phyloP scores from a whole-genome alignment of 1,140 invertebrate genomes.

The Lepidostoma basale region DNA sequence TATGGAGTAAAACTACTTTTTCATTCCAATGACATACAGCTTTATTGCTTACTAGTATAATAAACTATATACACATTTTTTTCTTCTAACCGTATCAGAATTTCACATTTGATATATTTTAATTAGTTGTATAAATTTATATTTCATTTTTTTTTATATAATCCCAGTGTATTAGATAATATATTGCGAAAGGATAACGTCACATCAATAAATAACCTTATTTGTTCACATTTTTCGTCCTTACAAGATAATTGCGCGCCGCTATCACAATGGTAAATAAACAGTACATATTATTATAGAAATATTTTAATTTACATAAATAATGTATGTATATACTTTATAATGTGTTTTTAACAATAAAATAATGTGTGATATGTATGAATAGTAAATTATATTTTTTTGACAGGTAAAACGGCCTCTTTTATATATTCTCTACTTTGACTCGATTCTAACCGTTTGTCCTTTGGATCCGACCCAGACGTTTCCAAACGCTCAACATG shows the following conservation, averaged over 20 bases:
- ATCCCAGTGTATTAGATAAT: no score
- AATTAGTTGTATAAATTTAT: not conserved
- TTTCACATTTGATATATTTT: not conserved
- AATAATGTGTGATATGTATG: no score
- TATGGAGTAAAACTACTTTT: no score
- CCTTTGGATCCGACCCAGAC: not conserved
- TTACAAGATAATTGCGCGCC: slow-evolving; percentile 14
- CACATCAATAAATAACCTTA: no score
- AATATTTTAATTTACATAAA: no score
- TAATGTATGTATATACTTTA: no score
- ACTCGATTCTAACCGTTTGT: not conserved
- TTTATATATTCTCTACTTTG: not conserved
- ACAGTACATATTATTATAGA: slow-evolving; percentile 5
- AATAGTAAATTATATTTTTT: not conserved
- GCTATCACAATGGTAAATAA: slow-evolving; percentile 17
- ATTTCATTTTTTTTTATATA: not conserved
- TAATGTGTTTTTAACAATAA: not conserved
- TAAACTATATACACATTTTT: no score
- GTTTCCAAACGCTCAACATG: not conserved
- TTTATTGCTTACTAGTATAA: no score
- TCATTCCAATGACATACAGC: no score
- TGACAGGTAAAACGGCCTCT: not conserved
- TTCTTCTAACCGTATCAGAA: not conserved
- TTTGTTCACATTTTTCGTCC: no score
- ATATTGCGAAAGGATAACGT: no score